These are phyloP conservation scores for Sinohyriopsis cumingii DNA, from an alignment of 2,888 invertebrate genomes.

Conservation along the genomic window DNA sequence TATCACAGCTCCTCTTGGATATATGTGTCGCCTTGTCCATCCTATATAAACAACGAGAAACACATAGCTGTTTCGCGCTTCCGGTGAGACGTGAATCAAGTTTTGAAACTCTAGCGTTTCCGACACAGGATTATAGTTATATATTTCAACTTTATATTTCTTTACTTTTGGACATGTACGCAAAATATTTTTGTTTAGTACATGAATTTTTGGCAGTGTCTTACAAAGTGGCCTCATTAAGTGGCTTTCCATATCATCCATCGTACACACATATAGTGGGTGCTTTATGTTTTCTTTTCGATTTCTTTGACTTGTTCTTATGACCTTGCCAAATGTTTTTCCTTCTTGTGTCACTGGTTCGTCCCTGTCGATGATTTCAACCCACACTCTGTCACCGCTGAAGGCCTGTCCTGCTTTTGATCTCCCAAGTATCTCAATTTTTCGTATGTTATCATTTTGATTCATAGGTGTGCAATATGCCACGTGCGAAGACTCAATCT, in stretches of 20 bases:
- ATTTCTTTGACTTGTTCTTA: slow-evolving; percentile 17
- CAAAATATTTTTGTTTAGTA: slow-evolving; percentile 14
- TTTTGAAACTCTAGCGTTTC: slow-evolving; percentile 5
- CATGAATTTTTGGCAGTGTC: slow-evolving; percentile 33
- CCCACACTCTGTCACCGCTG: slow-evolving; percentile 43
- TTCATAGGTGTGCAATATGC: slow-evolving; percentile 34
- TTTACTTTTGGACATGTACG: slow-evolving; percentile 3
- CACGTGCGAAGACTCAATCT: slow-evolving; percentile 33
- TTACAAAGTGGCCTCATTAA: slow-evolving; percentile 40
- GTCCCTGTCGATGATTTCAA: slow-evolving; percentile 30
- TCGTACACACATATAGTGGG: slow-evolving; percentile 43
- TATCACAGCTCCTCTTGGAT: slow-evolving; percentile 26
- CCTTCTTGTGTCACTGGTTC: slow-evolving; percentile 6
- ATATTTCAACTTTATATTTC: slow-evolving; percentile 14
- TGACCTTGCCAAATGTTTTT: slow-evolving; percentile 15
- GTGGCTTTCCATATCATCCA: slow-evolving; percentile 35
- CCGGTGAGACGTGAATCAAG: slow-evolving; percentile 12
- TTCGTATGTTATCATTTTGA: slow-evolving; percentile 8
- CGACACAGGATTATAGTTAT: slow-evolving; percentile 11
- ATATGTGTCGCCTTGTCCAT: slow-evolving; percentile 16
- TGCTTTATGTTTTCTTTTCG: slow-evolving; percentile 24
- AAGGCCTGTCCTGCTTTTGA: slow-evolving; percentile 43
- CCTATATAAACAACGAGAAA: slow-evolving; percentile 21
- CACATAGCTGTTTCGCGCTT: slow-evolving; percentile 8
- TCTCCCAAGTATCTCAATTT: slow-evolving; percentile 42